phyloP scores from a whole-genome alignment of 2,888 invertebrate species.

The Shargacucullia verbasci region DNA sequence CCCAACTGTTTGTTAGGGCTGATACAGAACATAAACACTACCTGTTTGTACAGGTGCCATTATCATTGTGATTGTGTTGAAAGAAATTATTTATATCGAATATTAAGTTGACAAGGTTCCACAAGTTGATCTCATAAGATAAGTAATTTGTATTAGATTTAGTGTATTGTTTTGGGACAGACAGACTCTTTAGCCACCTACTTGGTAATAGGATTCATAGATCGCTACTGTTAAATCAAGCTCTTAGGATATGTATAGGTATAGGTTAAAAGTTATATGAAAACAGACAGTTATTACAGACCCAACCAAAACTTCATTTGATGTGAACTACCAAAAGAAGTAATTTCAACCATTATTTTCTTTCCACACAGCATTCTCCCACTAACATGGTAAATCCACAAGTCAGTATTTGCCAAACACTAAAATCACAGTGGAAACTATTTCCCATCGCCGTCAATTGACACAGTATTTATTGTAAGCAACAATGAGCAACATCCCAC shows the following conservation, averaged over 20 bases:
- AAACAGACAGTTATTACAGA: too few relatives aligned
- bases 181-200: too few relatives aligned
- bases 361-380: constrained; percentile 1
- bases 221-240: too few relatives aligned
- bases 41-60: constrained; percentile 70
- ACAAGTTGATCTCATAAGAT: neutral
- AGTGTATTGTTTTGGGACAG: too few relatives aligned
- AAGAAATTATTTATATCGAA: constrained; percentile 39
- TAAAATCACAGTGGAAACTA: constrained; percentile 68
- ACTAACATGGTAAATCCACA: constrained; percentile 35
- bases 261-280: too few relatives aligned
- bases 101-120: neutral
- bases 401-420: constrained; percentile 49
- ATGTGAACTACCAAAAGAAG: constrained; percentile 14
- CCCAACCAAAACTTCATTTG: neutral
- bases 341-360: constrained; percentile 2
- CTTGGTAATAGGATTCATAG: too few relatives aligned
- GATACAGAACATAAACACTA: constrained; percentile 58
- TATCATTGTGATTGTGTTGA: constrained; percentile 52
- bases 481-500: constrained; percentile 76
- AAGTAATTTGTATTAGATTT: too few relatives aligned
- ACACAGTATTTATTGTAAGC: constrained; percentile 54
- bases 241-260: too few relatives aligned
- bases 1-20: constrained; percentile 58
- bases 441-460: constrained; percentile 69